A percentile compares a stretch with the other conserved stretches of the same genome.
Conservation (phyloP, 2,797 vertebrate genomes). For the Premnoplex brunnescens region DNA sequence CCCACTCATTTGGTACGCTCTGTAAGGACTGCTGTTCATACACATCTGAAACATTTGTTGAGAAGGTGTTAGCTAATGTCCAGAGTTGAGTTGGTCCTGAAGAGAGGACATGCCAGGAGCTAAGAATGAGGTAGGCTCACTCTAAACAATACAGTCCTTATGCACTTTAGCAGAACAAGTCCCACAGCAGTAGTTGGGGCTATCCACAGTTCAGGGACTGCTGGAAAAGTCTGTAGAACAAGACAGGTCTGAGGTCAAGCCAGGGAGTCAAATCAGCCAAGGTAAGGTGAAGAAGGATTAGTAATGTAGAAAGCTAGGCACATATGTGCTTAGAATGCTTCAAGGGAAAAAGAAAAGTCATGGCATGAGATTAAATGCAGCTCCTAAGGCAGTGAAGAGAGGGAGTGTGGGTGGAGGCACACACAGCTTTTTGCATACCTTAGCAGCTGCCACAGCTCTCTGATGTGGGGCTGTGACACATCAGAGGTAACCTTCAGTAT, state of each 20-base stretch:
- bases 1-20: not conserved
- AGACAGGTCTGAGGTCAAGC: not conserved
- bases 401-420: not conserved
- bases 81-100: not conserved
- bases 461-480: not conserved
- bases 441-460: not conserved
- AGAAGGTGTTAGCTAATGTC: not conserved
- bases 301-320: not conserved
- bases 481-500: accelerated
- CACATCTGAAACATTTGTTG: not conserved
- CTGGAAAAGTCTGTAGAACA: not conserved
- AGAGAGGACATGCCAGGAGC: not conserved
- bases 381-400: not conserved
- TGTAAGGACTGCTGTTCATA: not conserved
- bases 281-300: not conserved
- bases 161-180: not conserved
- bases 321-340: accelerated
- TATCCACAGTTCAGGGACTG: not conserved
- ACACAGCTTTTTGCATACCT: not conserved
- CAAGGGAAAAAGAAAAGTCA: not conserved
- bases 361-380: not conserved
- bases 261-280: not conserved
- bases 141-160: not conserved
- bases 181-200: not conserved
- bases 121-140: not conserved